Base-by-base conservation (phyloP, 2,113 vertebrate genomes). In the Cheilinus undulatus region DNA sequence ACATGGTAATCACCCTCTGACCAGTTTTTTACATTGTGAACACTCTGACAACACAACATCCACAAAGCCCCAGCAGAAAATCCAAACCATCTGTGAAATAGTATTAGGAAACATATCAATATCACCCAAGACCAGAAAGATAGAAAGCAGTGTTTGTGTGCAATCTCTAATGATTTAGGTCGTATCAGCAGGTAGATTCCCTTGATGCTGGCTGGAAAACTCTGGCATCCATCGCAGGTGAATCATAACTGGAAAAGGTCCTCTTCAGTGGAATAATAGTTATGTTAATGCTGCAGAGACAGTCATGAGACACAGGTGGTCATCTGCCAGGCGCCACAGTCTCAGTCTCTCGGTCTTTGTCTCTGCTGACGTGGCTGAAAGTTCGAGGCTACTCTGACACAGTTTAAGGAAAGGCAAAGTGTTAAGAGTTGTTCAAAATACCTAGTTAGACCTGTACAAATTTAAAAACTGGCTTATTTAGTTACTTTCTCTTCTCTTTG, bases 1-100 rank as follows among this genome's bases (percentile, higher is more conserved):
- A 23, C 71, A 46, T 48, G 1, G 57, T 77, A 77, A 79, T 85
- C 59, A 79, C 69, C 61, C 71, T 69, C 64, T 75, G 72, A 88
- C 59, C 49, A 13, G 43, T 71, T 38, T 57, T 34, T 73, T 79
- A 46, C 45, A 60, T 68, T 62, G 14, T 69, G 82, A 84, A 76
- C 48, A 17, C 26, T 34, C 24, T 32, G 45, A 42, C 40, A 2
- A 42, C 40, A 19, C 17, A 23, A 67, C 50, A 14, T 27, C 27
- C 61, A 27, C 53, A 9, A 15, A 61, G 60, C 42, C 64, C 65
- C 57, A 52, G 58, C 49, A 45, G 52, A 65, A 50, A 74, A 76
- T 82, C 57, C 22, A 61, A 84, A 54, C 63, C 51, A 38, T 83
- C 42, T 84, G 69, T 63, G 59, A 66, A 80, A 53, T 32, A 54